Conservation (phyloP, 2,888 invertebrate genomes). For the Tipula lateralis region DNA sequence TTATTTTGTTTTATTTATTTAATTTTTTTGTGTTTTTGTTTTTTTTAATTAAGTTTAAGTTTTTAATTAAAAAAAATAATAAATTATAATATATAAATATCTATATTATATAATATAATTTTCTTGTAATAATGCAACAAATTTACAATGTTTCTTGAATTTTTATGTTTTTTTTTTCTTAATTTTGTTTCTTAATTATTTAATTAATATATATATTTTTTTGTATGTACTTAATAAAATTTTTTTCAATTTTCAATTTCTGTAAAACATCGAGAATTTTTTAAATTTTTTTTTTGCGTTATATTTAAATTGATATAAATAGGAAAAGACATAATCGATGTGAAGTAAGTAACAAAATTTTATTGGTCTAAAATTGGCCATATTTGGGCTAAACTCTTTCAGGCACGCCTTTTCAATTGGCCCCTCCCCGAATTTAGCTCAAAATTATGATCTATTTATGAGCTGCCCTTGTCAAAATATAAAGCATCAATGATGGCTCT, state of each 20-base stretch:
- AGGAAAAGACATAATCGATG: constrained; percentile 13
- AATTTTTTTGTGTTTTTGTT: background rate
- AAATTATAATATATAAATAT: background rate
- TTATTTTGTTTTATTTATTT: background rate
- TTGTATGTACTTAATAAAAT: background rate
- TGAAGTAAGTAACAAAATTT: background rate
- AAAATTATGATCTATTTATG: no score
- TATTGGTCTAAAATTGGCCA: background rate
- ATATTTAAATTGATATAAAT: constrained; percentile 14
- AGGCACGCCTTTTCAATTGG: no score
- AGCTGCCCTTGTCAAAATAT: no score
- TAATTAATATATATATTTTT: background rate
- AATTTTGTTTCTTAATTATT: background rate
- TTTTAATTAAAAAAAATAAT: background rate
- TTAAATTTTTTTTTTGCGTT: background rate
- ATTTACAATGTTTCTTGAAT: constrained; percentile 2
- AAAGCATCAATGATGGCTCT: no score
- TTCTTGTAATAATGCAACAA: constrained; percentile 19
- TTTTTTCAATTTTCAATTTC: background rate
- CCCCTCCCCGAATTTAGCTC: no score
- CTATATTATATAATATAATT: constrained; percentile 13
- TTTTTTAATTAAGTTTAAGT: constrained; percentile 2
- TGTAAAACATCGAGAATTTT: constrained; percentile 21
- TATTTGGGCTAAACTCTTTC: no score
- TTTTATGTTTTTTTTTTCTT: background rate